Evolutionary conservation across 2,888 invertebrate species (phyloP).

Genomic region (Gordius sp.): DNA sequence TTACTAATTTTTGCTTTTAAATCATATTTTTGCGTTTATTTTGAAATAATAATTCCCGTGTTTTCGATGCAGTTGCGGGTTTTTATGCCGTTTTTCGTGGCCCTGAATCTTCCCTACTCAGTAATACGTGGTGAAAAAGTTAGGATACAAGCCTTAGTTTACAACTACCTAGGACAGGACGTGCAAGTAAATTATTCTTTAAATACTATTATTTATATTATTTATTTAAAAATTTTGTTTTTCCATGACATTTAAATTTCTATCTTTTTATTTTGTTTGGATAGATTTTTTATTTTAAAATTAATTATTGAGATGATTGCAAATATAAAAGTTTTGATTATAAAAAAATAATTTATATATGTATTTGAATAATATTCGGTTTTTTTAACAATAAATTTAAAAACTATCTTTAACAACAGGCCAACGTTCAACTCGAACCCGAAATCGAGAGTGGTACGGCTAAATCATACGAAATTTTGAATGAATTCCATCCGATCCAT

Average conservation of each 20-base stretch:
- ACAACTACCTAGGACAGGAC: conserved; percentile 55
- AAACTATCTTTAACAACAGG: too few species aligned
- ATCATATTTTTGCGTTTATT: too few species aligned
- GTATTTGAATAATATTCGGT: too few species aligned
- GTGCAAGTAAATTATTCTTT: conserved; percentile 24
- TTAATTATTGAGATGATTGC: background rate
- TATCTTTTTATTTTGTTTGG: background rate
- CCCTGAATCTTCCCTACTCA: conserved; percentile 57
- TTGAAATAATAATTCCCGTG: conserved; percentile 20
- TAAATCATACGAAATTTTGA: too few species aligned
- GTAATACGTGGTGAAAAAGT: conserved; percentile 66
- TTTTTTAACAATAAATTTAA: too few species aligned
- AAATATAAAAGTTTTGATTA: conserved; percentile 13
- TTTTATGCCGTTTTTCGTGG: conserved; percentile 54
- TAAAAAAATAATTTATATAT: too few species aligned
- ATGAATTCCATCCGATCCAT: too few species aligned
- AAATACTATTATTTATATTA: conserved; percentile 26
- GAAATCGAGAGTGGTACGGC: background rate
- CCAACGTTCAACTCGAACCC: background rate
- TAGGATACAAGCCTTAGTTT: conserved; percentile 56
- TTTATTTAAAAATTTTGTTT: too few species aligned
- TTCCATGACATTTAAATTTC: too few species aligned
- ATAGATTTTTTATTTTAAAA: conserved; percentile 17
- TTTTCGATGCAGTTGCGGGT: conserved; percentile 38
- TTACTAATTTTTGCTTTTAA: too few species aligned